phyloP scores from a whole-genome alignment of 1,140 invertebrate species.

The Lordiphosa collinella region DNA sequence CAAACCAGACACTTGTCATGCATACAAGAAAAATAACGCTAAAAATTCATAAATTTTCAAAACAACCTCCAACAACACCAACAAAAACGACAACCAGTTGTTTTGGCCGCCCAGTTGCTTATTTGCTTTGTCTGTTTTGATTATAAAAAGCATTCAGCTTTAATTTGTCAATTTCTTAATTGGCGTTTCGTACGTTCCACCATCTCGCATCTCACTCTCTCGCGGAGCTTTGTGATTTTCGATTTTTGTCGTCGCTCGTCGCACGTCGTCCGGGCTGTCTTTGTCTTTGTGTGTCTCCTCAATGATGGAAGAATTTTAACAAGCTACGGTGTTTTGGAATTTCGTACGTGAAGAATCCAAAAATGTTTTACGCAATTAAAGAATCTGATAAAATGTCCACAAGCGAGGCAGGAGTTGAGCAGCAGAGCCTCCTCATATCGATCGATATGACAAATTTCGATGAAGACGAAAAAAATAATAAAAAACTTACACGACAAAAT shows the following conservation, averaged over 20 bases:
- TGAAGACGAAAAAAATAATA: conserved; percentile 20
- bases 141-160: conserved; percentile 77
- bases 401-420: conserved; percentile 41
- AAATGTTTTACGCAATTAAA: conserved; percentile 78
- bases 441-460: conserved; percentile 75
- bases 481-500: conserved; percentile 51
- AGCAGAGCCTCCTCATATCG: conserved; percentile 45
- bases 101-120: conserved; percentile 41
- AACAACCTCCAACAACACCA: conserved; percentile 36
- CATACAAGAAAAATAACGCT: conserved; percentile 30
- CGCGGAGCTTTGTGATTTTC: conserved; percentile 1
- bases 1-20: not conserved
- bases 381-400: conserved; percentile 77
- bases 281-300: conserved; percentile 41
- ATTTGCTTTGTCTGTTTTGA: conserved; percentile 78
- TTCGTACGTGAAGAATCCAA: conserved; percentile 78
- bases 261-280: conserved; percentile 8
- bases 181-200: conserved; percentile 75
- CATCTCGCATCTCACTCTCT: conserved; percentile 18
- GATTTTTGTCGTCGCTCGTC: conserved; percentile 9
- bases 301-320: conserved; percentile 78
- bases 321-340: conserved; percentile 75
- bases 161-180: conserved; percentile 78
- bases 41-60: conserved; percentile 59
- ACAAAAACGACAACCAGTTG: conserved; percentile 47